Base-by-base conservation (phyloP, 2,888 invertebrate species). In the Melanostoma mellinum region DNA sequence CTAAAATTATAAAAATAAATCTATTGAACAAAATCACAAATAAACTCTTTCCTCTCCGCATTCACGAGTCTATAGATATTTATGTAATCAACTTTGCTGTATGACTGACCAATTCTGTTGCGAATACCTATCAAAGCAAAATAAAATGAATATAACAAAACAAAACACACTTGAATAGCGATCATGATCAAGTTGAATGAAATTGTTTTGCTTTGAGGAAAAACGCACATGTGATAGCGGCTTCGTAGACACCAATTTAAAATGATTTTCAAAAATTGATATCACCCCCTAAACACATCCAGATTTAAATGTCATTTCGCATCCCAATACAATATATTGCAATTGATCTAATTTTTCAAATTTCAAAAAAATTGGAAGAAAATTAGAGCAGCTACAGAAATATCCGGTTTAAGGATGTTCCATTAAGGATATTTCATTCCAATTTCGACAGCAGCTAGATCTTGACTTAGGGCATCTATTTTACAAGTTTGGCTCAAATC, bases 201-300 rank as follows among this genome's bases (percentile, higher is more conserved):
- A 72, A 65, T 72, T 20, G 58, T 20, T 76, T 55, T 42, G 48
- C 6, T 40, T 32, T 30, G 36, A 10, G 46, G 35, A 38, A 81
- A 67, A 60, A 36, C 69, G 50, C 69, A 71, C 80, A 80, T 71
- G 80, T 65, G 71, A 75, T 80, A 65, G 68, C 68, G 30, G 44
- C 63, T n/a, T 48, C 56, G 3, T 8, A n/a, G 71, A 56, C 65
- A 46, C 52, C 67, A 85, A 89, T 89, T 89, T 89, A 88, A 89
- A 88, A 86, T 87, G 87, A 81, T 87, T 87, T 89, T 90, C 79
- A 72, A 87, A 89, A 90, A 88, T 86, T 88, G 78, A 82, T 88
- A 90, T 89, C 20, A 48, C 50, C 53, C 72, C 78, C 76, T 73
- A 87, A 86, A 81, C 69, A 3, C 2, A 3, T 0, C 2, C 35